A percentile compares a stretch with the other conserved stretches of the same genome.
Evolutionary conservation across 2,888 invertebrate species (phyloP).

Genomic region (Napeogenes inachia): DNA sequence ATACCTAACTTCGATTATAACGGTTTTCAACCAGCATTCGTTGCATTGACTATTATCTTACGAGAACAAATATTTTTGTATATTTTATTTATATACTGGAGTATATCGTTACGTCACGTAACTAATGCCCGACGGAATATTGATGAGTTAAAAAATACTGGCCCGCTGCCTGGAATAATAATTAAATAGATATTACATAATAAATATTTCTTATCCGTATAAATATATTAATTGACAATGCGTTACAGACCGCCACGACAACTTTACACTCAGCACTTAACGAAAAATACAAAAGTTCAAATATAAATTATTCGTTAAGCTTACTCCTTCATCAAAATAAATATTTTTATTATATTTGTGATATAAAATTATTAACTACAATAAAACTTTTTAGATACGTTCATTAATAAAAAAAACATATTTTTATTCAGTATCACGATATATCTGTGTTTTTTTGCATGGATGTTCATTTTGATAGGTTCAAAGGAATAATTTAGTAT

Average conservation of each 20-base stretch:
- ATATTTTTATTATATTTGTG: slow-evolving; percentile 13
- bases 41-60: slow-evolving; percentile 30
- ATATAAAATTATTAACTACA: slow-evolving; percentile 9
- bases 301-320: slow-evolving; percentile 4
- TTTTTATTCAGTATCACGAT: slow-evolving; percentile 8
- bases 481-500: no score
- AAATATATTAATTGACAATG: slow-evolving; percentile 28
- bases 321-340: slow-evolving; percentile 3
- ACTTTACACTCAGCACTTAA: slow-evolving; percentile 6
- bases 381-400: slow-evolving; percentile 9
- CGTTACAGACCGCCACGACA: slow-evolving; percentile 17
- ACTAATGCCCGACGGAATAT: slow-evolving; percentile 31
- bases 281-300: slow-evolving; percentile 10
- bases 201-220: slow-evolving; percentile 24
- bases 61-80: slow-evolving; percentile 24
- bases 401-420: slow-evolving; percentile 1
- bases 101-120: slow-evolving; percentile 23
- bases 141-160: slow-evolving; percentile 41
- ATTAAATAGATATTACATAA: slow-evolving; percentile 17
- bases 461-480: no score
- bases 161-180: slow-evolving; percentile 36
- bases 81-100: slow-evolving; percentile 22
- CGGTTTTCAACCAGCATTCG: slow-evolving; percentile 27
- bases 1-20: slow-evolving; percentile 26
- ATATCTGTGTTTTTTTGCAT: not conserved